Conservation (phyloP, 2,113 vertebrate genomes). For the Miniopterus natalensis region DNA sequence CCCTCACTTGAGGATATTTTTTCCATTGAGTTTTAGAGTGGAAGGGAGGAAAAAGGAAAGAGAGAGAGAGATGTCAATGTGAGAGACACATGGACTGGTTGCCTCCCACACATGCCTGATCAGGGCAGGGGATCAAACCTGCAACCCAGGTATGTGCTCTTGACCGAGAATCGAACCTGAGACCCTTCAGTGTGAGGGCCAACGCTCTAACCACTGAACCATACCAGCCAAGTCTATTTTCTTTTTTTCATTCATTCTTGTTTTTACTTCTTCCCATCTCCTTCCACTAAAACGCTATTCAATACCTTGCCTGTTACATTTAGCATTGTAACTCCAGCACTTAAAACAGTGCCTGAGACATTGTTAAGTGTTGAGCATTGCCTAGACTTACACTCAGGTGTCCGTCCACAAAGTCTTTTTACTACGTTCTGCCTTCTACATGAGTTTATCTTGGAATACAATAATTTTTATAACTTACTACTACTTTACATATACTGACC, state of each 20-base stretch:
- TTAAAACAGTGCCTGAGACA: background rate
- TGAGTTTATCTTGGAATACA: background rate
- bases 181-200: too few species aligned
- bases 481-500: background rate
- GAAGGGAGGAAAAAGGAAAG: too few species aligned
- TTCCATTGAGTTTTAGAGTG: too few species aligned
- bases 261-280: background rate
- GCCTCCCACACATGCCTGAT: too few species aligned
- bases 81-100: too few species aligned
- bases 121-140: too few species aligned
- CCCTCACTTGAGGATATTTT: too few species aligned
- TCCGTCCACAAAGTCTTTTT: background rate
- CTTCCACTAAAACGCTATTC: background rate
- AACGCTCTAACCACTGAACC: too few species aligned
- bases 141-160: too few species aligned
- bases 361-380: background rate
- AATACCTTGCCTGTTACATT: background rate
- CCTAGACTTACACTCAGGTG: background rate
- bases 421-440: constrained; percentile 4
- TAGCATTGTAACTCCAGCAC: background rate
- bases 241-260: background rate
- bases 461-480: background rate
- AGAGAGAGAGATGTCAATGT: too few species aligned
- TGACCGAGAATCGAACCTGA: too few species aligned
- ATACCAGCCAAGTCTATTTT: background rate